A percentile compares a stretch with the other conserved stretches of the same genome.
phyloP scores from a whole-genome alignment of 2,888 invertebrate genomes.

The Volucella bombylans region DNA sequence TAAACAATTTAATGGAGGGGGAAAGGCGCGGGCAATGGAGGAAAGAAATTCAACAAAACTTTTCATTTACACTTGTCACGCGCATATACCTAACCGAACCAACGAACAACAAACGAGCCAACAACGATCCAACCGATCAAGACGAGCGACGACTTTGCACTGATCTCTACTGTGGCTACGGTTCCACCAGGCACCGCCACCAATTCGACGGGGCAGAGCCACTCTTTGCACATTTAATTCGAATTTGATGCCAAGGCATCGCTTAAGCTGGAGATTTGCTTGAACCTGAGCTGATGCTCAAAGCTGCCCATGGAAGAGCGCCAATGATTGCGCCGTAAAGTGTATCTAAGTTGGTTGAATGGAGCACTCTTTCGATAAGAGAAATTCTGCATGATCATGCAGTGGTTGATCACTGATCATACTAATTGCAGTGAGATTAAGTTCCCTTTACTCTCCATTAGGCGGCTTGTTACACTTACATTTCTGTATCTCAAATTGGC shows the following conservation, averaged over 20 bases:
- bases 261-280: constrained; percentile 40
- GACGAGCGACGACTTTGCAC: constrained; percentile 67
- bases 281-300: constrained; percentile 3
- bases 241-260: constrained; percentile 6
- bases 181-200: constrained; percentile 29
- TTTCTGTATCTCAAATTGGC: too few species aligned
- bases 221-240: constrained; percentile 20
- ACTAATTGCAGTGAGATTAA: too few species aligned
- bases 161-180: constrained; percentile 45
- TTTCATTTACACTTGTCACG: constrained; percentile 19
- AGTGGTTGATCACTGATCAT: too few species aligned
- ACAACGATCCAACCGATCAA: constrained; percentile 60
- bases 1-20: constrained; percentile 4
- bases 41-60: constrained; percentile 1
- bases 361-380: too few species aligned
- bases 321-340: not conserved
- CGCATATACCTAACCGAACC: not conserved
- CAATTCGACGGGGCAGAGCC: constrained; percentile 26
- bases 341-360: too few species aligned
- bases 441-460: too few species aligned
- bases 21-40: constrained; percentile 11
- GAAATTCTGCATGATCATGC: too few species aligned
- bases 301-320: constrained; percentile 7
- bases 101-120: constrained; percentile 13
- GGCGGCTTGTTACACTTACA: too few species aligned